phyloP scores from a whole-genome alignment of 1,140 invertebrate species.

The Metopolophium dirhodum region DNA sequence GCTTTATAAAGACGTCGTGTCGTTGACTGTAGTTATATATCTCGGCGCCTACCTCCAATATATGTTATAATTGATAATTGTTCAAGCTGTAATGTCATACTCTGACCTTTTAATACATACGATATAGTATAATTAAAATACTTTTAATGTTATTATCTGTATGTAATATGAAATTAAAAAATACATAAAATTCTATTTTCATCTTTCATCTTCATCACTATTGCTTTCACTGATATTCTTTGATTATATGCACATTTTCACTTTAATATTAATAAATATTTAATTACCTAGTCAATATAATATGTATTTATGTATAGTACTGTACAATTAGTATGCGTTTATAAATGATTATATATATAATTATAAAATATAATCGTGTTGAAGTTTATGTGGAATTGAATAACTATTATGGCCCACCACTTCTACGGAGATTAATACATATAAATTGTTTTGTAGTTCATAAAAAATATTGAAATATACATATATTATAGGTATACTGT shows the following conservation, averaged over 20 bases:
- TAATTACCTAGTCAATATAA: background rate
- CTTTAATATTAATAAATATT: background rate
- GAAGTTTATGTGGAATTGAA: slow-evolving; percentile 46
- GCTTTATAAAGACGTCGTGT: background rate
- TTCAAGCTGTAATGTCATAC: background rate
- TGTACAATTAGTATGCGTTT: background rate
- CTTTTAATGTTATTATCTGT: background rate
- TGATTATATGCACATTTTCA: slow-evolving; percentile 26
- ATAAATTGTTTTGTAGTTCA: background rate
- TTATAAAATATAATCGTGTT: background rate
- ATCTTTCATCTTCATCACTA: background rate
- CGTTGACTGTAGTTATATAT: background rate
- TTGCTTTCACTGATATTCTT: slow-evolving; percentile 11
- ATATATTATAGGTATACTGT: background rate
- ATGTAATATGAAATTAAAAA: background rate
- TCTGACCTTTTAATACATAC: background rate
- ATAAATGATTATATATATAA: background rate
- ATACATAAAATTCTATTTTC: too few species aligned
- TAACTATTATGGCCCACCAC: slow-evolving; percentile 19
- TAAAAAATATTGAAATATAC: background rate
- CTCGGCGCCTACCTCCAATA: background rate
- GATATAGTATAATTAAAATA: background rate
- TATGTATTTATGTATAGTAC: background rate
- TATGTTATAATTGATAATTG: background rate
- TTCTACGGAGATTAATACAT: background rate